Conservation (phyloP, 1,140 invertebrate genomes). For the Neodiprion fabricii region DNA sequence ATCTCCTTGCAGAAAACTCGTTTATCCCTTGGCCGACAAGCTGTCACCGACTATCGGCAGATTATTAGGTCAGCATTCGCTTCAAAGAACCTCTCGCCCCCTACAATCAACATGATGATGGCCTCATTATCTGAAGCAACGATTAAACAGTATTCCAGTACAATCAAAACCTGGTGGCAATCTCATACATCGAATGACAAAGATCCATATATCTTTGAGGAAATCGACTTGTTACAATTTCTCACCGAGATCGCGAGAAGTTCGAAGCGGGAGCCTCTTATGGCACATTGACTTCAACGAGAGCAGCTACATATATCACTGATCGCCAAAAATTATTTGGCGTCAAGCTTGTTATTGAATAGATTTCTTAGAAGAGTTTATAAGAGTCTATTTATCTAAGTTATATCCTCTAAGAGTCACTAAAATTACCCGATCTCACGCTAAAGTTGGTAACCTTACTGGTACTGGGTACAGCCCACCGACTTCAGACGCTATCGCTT, state of each 20-base stretch:
- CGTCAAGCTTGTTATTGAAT: slow-evolving; percentile 17
- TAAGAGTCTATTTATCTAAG: background rate
- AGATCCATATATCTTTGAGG: slow-evolving; percentile 21
- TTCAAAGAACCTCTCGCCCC: background rate
- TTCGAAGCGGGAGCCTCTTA: slow-evolving; percentile 22
- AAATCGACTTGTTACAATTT: slow-evolving; percentile 6
- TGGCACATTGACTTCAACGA: slow-evolving; percentile 22
- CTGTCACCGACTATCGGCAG: slow-evolving; percentile 23
- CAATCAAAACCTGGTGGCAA: slow-evolving; percentile 26
- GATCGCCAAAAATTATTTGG: background rate
- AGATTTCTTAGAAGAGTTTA: slow-evolving; percentile 34
- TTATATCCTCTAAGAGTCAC: slow-evolving; percentile 13
- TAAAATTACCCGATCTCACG: slow-evolving; percentile 10
- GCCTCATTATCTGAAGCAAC: slow-evolving; percentile 23
- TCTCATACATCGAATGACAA: slow-evolving; percentile 17
- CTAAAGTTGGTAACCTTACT: slow-evolving; percentile 27
- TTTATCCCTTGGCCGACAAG: slow-evolving; percentile 19
- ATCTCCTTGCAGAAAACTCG: slow-evolving; percentile 28
- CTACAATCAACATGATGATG: slow-evolving; percentile 12
- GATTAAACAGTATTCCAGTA: slow-evolving; percentile 19
- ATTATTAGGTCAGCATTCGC: background rate
- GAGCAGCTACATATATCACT: background rate
- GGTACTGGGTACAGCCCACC: slow-evolving; percentile 27
- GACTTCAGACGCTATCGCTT: slow-evolving; percentile 37
- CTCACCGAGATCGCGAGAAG: slow-evolving; percentile 4